Conservation (phyloP, 2,113 vertebrate genomes). For the Arizona elegans region DNA sequence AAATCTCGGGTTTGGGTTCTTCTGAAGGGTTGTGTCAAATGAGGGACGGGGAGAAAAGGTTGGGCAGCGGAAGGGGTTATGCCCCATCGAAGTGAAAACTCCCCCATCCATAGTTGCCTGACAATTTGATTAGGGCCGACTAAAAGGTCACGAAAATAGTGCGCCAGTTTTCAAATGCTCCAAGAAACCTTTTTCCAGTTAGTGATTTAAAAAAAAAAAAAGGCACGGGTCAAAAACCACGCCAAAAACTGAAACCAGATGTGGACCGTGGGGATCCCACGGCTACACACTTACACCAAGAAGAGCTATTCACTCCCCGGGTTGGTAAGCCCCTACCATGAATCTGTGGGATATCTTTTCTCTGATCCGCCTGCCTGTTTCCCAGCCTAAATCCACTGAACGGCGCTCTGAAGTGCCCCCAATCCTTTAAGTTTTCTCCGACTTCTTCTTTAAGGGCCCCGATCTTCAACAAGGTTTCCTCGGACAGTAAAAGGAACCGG, state of each 20-base stretch:
- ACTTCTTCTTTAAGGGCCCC: background rate
- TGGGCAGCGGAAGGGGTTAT: too few species aligned
- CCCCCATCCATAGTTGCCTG: background rate
- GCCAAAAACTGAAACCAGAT: background rate
- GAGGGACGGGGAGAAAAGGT: conserved; percentile 49
- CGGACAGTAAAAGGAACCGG: background rate
- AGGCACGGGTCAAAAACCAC: background rate
- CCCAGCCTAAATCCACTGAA: background rate
- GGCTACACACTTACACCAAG: background rate
- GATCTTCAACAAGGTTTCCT: background rate
- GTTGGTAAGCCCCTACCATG: fast-evolving
- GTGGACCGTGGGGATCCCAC: background rate
- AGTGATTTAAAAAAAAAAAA: background rate
- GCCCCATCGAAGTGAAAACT: background rate
- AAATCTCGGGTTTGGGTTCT: background rate
- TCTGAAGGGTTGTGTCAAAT: background rate
- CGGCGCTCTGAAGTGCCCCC: background rate
- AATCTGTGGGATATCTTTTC: background rate
- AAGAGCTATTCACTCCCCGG: background rate
- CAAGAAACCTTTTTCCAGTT: background rate
- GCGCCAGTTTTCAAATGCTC: background rate
- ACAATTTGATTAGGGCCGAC: background rate
- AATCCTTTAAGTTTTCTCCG: background rate
- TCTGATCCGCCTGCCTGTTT: background rate
- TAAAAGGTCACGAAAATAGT: background rate